Base-by-base conservation (phyloP, 2,797 vertebrate species). In the Anabas testudineus region DNA sequence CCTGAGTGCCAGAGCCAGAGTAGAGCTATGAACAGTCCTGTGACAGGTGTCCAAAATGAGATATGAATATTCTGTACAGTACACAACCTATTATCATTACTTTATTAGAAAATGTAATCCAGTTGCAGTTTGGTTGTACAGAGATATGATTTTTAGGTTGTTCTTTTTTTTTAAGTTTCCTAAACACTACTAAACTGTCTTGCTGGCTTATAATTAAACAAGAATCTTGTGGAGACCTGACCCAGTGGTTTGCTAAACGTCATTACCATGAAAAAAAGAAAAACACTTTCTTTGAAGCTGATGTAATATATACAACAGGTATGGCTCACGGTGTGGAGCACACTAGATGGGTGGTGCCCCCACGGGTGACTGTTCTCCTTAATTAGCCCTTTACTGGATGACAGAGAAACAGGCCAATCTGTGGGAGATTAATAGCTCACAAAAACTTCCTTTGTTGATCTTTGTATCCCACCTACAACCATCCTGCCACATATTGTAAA, bases 371-470 rank as follows among this genome's bases (percentile, higher is more conserved):
- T 76, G 90, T 74, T 86, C 71, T 53, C 79, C 85, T 80, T 90
- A 85, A 91, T 86, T 72, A 82, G 87, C 75, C 67, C 77, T 79
- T 91, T 86, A 90, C 62, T 24, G 65, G 64, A 78, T 81, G 73
- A 82, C 76, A 85, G 78, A 54, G 79, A 56, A 78, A 63, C 76
- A 78, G 75, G 54, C 47, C 55, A 10, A 71, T 76, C 80, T 75
- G 65, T 61, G 13, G 64, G 77, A 75, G 82, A 76, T 85, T 85
- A 78, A 84, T 78, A 60, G 79, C 83, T 76, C 69, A 51, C 71
- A 86, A 82, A n/a, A 87, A 82, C 64, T 54, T 26, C 56, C 84
- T 90, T 85, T 89, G 84, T 87, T 86, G 83, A 72, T 76, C 21
- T 76, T 37, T 60, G 59, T 41, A 52, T 76, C 82, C 78, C 61